Percentiles rank a stretch among this genome's conserved stretches.
Evolutionary conservation across 2,888 invertebrate species (phyloP).

Genomic region (Nephrotoma flavescens): DNA sequence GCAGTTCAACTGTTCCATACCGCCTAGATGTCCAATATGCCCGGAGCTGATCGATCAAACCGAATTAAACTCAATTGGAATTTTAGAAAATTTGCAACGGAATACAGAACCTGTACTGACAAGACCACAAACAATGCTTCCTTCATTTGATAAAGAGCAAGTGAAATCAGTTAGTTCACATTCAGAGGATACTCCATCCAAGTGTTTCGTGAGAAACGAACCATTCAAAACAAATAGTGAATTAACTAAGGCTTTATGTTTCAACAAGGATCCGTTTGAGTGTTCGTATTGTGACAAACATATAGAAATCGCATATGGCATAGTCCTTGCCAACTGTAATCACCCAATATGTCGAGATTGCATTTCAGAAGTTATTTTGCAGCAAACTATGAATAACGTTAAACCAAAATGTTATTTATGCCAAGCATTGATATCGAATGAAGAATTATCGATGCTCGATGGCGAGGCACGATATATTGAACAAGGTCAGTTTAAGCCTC

Average conservation of each 20-base stretch:
- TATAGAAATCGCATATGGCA: neutral
- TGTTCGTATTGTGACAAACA: neutral
- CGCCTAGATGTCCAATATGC: neutral
- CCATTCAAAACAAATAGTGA: too few species aligned
- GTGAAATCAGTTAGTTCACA: too few species aligned
- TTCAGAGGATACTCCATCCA: too few species aligned
- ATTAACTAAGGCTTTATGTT: too few species aligned
- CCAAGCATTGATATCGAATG: neutral
- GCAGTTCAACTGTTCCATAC: neutral
- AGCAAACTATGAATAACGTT: neutral
- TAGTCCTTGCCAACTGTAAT: neutral
- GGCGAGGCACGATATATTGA: too few species aligned
- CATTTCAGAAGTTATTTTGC: neutral
- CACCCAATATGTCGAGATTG: neutral
- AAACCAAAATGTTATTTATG: neutral
- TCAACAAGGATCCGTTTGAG: too few species aligned
- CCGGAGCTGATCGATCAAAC: neutral
- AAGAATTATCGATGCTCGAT: neutral
- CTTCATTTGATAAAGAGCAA: too few species aligned
- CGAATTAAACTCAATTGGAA: neutral
- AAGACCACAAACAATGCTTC: too few species aligned
- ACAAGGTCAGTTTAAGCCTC: neutral
- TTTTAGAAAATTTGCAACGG: neutral
- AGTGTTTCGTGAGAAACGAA: too few species aligned
- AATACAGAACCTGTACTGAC: too few species aligned